phyloP scores from a whole-genome alignment of 1,140 invertebrate species.

The Octopus sinensis region DNA sequence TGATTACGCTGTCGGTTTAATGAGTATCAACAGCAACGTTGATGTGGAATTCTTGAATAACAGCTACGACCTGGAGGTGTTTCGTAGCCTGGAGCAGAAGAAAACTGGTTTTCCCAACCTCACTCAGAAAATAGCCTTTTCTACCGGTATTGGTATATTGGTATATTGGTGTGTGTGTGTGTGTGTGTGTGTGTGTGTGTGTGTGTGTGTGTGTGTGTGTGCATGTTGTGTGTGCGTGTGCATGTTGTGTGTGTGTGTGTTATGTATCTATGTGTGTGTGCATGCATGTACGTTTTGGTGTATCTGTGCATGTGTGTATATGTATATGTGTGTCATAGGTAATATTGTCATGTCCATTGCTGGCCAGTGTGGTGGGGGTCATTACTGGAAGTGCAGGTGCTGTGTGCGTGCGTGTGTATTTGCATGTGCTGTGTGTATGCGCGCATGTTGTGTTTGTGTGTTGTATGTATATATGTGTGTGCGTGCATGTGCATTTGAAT shows the following conservation, averaged over 20 bases:
- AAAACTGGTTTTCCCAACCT: no score
- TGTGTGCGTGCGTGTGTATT: no score
- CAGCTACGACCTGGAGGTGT: slow-evolving; percentile 68
- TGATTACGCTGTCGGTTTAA: slow-evolving; percentile 61
- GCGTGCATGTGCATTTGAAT: background rate
- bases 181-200: no score
- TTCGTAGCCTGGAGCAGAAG: slow-evolving; percentile 62
- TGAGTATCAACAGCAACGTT: slow-evolving; percentile 66
- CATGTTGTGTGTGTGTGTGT: no score
- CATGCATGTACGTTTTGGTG: background rate
- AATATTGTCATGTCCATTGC: background rate
- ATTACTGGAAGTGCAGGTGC: no score
- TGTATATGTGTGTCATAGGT: no score
- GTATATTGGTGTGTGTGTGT: no score
- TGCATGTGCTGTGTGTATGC: no score
- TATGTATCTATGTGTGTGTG: background rate
- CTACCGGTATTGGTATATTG: no score
- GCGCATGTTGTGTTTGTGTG: no score
- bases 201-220: background rate
- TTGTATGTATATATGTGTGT: background rate
- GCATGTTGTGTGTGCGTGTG: background rate
- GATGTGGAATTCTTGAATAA: slow-evolving; percentile 66
- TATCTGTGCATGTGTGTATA: background rate
- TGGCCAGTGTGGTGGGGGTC: no score
- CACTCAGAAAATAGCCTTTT: no score